Evolutionary conservation across 2,888 invertebrate genomes (phyloP).

Genomic region (Morinoia aosen): DNA sequence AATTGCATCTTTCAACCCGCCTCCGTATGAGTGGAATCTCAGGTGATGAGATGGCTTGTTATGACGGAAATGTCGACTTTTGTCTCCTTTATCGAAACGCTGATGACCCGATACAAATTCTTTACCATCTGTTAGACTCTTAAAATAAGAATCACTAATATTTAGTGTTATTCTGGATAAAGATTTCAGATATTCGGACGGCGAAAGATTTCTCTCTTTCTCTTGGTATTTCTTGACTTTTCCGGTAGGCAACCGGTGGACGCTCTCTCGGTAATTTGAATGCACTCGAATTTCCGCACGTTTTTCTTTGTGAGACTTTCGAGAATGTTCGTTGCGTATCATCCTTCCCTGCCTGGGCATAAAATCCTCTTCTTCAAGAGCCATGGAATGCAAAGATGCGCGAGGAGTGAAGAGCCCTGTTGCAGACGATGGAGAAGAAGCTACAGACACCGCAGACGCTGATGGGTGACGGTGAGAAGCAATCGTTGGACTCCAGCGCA

Average conservation of each 20-base stretch:
- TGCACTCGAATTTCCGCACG: not conserved
- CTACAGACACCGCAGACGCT: not conserved
- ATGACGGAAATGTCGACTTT: not conserved
- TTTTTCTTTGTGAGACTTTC: not conserved
- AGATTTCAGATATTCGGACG: slow-evolving; percentile 14
- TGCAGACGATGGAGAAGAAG: not conserved
- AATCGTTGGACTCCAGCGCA: slow-evolving; percentile 57
- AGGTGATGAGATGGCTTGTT: not conserved
- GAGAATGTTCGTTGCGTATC: not conserved
- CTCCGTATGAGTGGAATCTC: not conserved
- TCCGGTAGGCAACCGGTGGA: not conserved
- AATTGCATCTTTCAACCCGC: not conserved
- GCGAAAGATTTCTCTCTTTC: not conserved
- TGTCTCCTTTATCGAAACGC: not conserved
- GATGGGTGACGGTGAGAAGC: slow-evolving; percentile 9
- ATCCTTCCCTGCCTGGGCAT: not conserved
- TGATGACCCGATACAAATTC: not conserved
- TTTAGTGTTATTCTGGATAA: not conserved
- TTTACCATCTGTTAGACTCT: not conserved
- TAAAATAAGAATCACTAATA: not conserved
- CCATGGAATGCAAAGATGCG: slow-evolving; percentile 23
- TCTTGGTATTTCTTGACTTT: slow-evolving; percentile 6
- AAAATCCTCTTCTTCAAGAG: slow-evolving; percentile 6
- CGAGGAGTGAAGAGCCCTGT: not conserved
- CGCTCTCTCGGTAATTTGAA: not conserved